Base-by-base conservation (phyloP, 2,113 vertebrate species). In the Cacatua alba region DNA sequence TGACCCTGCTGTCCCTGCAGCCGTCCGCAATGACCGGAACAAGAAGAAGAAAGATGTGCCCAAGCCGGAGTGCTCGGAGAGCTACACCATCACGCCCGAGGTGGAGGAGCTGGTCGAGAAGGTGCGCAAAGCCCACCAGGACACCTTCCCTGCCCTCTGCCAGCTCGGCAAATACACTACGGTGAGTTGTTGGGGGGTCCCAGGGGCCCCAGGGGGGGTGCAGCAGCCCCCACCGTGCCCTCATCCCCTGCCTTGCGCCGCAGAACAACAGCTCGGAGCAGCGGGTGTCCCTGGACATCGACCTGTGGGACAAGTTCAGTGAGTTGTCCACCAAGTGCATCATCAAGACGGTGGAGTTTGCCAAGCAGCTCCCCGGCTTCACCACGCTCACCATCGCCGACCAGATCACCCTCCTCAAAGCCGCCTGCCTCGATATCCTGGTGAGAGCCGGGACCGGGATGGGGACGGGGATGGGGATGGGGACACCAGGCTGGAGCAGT, bases 111-210 rank as follows among this genome's bases (percentile, higher is more conserved):
- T 99, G 96, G 99, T 99, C 7, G 99, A 99, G 98, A 98, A 99
- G 97, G 99, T 99, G 96, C 99, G 99, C 95, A 99, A 99, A 92
- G 99, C 99, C 7, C 99, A 99, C 90, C 97, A 99, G 98, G 99
- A 99, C 72, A 99, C 99, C 65, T 99, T 99, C 98, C 99, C 99
- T 1, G 99, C 99, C 6, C 99, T 99, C 96, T 99, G 99, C 97
- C 99, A 99, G 98, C 98, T 99, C 48, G 99, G 99, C 96, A 99
- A 99, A 97, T 99, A 99, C 98, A 99, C 99, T 98, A 99, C 99
- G 98, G 99, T 99, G 96, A 94, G 99, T 94, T 94, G 72, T 4
- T 1, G 0, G 1, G 7, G 14, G 25, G 5, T 2, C 7, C 7
- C 0, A 7, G 28, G 26, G 70, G 13, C 8, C 17, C 13, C 3